Evolutionary conservation across 2,888 invertebrate genomes (phyloP).

Genomic region (Adelphocoris suturalis): DNA sequence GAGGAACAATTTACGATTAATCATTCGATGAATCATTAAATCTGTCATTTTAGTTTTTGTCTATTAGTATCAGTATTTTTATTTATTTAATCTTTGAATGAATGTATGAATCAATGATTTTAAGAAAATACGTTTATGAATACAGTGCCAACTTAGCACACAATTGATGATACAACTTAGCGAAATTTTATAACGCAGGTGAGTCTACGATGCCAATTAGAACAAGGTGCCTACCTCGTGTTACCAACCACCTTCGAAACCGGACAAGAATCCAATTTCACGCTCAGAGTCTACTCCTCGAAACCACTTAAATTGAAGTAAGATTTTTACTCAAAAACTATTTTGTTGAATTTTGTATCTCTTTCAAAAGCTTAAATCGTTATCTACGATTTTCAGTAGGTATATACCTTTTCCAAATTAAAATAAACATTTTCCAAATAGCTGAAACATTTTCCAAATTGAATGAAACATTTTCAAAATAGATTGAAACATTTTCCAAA

Average conservation of each 20-base stretch:
- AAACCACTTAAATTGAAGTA: constrained; percentile 88
- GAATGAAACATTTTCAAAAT: too few relatives aligned
- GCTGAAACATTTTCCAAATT: too few relatives aligned
- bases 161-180: neutral
- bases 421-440: too few relatives aligned
- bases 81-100: too few relatives aligned
- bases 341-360: neutral
- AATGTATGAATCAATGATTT: too few relatives aligned
- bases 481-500: too few relatives aligned
- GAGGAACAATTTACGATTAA: too few relatives aligned
- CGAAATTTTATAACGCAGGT: constrained; percentile 77
- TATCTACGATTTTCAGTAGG: neutral
- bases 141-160: neutral
- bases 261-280: constrained; percentile 93
- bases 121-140: too few relatives aligned
- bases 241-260: constrained; percentile 95
- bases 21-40: too few relatives aligned
- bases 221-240: constrained; percentile 90
- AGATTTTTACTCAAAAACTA: constrained; percentile 72
- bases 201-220: constrained; percentile 87
- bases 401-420: too few relatives aligned
- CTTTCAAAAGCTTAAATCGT: neutral
- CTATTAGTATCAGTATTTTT: too few relatives aligned
- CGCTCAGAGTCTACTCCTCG: constrained; percentile 88
- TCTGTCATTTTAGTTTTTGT: too few relatives aligned